Conservation (phyloP, 1,140 invertebrate species). For the Trypoxylus dichotomus region DNA sequence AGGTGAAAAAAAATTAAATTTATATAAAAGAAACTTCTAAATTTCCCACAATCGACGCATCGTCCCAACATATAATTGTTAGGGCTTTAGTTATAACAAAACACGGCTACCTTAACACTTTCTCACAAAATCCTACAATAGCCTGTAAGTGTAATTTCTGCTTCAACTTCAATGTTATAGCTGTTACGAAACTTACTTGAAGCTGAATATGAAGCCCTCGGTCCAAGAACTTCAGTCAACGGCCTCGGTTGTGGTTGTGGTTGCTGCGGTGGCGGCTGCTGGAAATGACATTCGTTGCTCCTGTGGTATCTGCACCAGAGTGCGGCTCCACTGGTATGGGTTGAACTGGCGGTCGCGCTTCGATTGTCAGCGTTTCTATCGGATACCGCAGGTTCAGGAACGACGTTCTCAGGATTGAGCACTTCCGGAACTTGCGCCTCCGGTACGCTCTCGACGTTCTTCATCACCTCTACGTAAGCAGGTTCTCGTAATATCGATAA, state of each 20-base stretch:
- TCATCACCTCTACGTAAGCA: background rate
- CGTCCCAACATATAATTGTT: too few relatives aligned
- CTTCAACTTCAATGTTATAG: background rate
- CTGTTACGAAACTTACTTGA: conserved; percentile 55
- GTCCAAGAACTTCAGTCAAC: conserved; percentile 71
- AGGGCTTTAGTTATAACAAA: too few relatives aligned
- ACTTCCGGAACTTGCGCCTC: conserved; percentile 13
- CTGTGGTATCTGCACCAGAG: conserved; percentile 46
- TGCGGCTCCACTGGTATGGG: background rate
- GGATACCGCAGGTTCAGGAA: conserved; percentile 32
- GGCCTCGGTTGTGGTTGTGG: conserved; percentile 58
- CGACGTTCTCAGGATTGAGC: conserved; percentile 4
- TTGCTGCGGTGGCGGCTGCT: conserved; percentile 46
- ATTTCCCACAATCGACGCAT: too few relatives aligned
- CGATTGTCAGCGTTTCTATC: conserved; percentile 50
- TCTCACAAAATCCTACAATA: too few relatives aligned
- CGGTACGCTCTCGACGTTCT: background rate
- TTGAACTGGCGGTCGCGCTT: conserved; percentile 34
- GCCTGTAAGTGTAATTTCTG: too few relatives aligned
- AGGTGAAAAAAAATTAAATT: conserved; percentile 20
- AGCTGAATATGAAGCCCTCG: conserved; percentile 74
- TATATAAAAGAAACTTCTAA: background rate
- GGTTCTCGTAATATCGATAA: background rate
- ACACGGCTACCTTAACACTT: too few relatives aligned
- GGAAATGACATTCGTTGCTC: conserved; percentile 56